Base-by-base conservation (phyloP, 1,140 invertebrate genomes). In the Triops cancriformis region DNA sequence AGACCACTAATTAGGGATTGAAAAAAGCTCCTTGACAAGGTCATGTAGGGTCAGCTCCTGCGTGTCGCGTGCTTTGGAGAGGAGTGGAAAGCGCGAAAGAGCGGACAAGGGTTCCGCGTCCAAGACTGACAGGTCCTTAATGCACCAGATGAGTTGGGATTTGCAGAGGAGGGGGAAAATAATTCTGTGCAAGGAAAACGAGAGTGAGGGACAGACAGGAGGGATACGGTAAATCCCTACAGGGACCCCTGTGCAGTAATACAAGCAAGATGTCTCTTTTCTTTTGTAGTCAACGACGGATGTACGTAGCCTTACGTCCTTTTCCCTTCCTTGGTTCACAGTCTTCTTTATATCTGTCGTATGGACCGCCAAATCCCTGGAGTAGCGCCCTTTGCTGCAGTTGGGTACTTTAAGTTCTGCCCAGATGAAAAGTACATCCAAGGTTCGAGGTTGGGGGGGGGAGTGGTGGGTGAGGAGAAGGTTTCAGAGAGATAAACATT, bases 71-170 rank as follows among this genome's bases (percentile, higher is more conserved):
- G 10, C 51, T 23, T 10, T 37, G 7, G 31, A 2, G 2, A 37
- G 31, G 51, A 18, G 18, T n/a, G 51, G 51, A 14, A 64, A 64
- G 51, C 51, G 18, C 14, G 51, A 64, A 23, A 64, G 51, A 64
- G 51, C 51, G 51, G 51, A 23, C 23, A 23, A 64, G 23, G 51
- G 51, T 18, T 7, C 31, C 31, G 31, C 31, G 31, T 37, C 31
- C 31, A 64, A 64, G 51, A 64, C 51, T n/a, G 51, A 64, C 51
- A 64, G 51, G 18, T 64, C 51, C 51, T 64, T 64, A 64, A 64
- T 64, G 51, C 51, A 64, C 51, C 18, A 64, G 51, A 64, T 64
- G 51, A 64, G 51, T 64, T 64, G 51, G 51, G 51, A 64, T 18
- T 64, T 64, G 23, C 51, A 64, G 51, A 18, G 23, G 51, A 64